These are phyloP conservation scores for Phocoena sinus DNA, from an alignment of 2,113 vertebrate genomes.

Conservation along the genomic window DNA sequence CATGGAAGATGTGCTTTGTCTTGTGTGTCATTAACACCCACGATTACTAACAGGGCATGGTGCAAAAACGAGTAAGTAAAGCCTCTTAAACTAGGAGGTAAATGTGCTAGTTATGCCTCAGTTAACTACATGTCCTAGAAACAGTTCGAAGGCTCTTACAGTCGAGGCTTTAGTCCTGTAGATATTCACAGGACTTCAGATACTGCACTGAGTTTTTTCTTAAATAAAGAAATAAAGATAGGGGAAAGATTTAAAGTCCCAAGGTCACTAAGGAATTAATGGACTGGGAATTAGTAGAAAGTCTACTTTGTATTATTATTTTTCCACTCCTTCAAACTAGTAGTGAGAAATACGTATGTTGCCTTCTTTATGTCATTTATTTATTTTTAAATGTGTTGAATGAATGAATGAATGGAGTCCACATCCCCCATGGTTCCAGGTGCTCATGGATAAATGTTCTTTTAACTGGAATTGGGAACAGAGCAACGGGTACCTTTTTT, in stretches of 20 bases:
- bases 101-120: background rate
- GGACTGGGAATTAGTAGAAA: background rate
- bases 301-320: background rate
- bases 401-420: background rate
- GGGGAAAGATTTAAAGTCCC: background rate
- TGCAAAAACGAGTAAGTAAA: background rate
- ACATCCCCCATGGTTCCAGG: background rate
- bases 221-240: background rate
- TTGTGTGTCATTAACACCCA: background rate
- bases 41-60: background rate
- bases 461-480: background rate
- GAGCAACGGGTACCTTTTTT: background rate
- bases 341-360: background rate
- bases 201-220: background rate
- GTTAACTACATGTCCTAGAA: background rate
- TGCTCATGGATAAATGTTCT: background rate
- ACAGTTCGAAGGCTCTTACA: background rate
- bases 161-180: background rate
- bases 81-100: background rate
- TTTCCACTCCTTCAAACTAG: background rate
- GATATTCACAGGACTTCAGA: background rate
- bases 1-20: background rate
- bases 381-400: background rate
- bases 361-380: background rate
- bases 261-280: background rate